These are phyloP conservation scores for Litocranius walleri DNA, from an alignment of 2,113 vertebrate genomes.

Conservation along the genomic window DNA sequence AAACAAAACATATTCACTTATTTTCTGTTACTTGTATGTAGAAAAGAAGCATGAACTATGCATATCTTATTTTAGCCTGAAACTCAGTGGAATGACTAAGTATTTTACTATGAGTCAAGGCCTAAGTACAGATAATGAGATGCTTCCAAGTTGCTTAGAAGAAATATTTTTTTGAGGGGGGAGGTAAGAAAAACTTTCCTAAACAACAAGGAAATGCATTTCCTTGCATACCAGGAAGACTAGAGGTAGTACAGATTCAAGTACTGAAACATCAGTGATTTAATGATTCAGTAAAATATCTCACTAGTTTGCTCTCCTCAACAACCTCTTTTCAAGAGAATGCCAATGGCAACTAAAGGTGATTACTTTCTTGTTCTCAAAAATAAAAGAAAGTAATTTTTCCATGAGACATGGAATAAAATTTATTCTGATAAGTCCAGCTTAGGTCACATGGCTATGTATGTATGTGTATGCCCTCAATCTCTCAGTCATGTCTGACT, in stretches of 20 bases:
- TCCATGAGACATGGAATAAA: neutral
- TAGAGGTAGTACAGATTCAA: neutral
- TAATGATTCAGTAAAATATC: neutral
- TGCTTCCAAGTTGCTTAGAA: neutral
- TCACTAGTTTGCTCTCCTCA: neutral
- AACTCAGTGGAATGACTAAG: neutral
- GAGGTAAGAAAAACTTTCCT: neutral
- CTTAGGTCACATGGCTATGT: neutral
- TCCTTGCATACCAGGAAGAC: neutral
- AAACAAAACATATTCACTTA: neutral
- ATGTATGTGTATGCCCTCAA: neutral
- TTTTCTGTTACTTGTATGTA: neutral
- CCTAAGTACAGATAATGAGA: neutral
- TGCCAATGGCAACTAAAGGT: neutral
- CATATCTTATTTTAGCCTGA: conserved; percentile 16
- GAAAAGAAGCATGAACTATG: neutral
- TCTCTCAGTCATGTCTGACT: neutral
- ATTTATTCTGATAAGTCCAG: conserved; percentile 12
- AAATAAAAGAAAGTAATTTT: conserved; percentile 2
- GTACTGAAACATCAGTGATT: neutral
- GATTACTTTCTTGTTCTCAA: neutral
- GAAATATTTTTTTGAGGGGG: neutral
- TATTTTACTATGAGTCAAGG: conserved; percentile 16
- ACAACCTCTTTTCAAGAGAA: neutral
- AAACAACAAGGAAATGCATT: neutral